Evolutionary conservation across 2,113 vertebrate genomes (phyloP), one percentile per base, ranked within the genome.

Genomic region (Pyxicephalus adspersus): DNA sequence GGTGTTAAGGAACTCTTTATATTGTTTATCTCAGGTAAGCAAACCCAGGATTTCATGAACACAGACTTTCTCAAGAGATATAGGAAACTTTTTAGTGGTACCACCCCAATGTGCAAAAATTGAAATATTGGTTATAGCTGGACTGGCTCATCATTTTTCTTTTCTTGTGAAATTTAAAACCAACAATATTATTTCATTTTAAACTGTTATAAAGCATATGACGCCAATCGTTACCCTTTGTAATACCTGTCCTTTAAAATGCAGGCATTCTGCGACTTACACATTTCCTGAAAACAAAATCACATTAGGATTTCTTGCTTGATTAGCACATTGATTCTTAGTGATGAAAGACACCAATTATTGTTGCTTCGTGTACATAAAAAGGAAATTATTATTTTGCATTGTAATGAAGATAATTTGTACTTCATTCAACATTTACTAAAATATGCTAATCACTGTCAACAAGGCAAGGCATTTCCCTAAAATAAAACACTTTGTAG

Each of bases 281-380:
- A 84, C 83, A 86, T 63, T 74, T 85, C 57, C 78, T 72, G 84
- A 83, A n/a, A 89, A 86, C 85, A 60, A 83, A 73, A 82, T 15
- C 29, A 83, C 79, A 38, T 88, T 84, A 85, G 65, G 83, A 86
- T 85, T 79, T 88, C 51, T 73, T 89, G 58, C 84, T 85, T 89
- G 81, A 87, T 86, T 85, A 66, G 26, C 68, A 31, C 71, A 87
- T 86, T 85, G 79, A 77, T 85, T 84, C 84, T 83, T 55, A 83
- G 75, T 83, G 71, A 83, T 64, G 25, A 67, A 77, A 85, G 86
- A 85, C 31, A 82, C 83, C 83, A 50, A 83, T 84, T 89, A 89
- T 89, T 63, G 84, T 87, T 88, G 79, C 3, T 74, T 55, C 45
- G 77, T 84, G 81, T 80, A 75, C 84, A 87, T n/a, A 83, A 87